These are phyloP conservation scores for Norana najaformis DNA, from an alignment of 2,888 invertebrate genomes.

Conservation along the genomic window DNA sequence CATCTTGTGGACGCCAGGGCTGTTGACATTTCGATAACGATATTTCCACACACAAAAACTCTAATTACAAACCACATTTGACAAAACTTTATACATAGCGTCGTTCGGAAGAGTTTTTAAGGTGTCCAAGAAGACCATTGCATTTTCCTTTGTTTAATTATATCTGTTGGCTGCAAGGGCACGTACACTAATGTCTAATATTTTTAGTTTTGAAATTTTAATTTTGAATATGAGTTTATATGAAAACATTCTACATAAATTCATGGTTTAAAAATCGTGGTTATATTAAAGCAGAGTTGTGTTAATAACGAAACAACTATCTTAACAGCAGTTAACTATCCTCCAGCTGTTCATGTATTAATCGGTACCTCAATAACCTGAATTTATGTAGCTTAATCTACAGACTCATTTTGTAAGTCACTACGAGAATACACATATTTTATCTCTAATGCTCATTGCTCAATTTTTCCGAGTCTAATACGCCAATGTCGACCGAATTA, in stretches of 20 bases:
- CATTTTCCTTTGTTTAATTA: too few relatives aligned
- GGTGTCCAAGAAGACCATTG: neutral
- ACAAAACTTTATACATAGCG: neutral
- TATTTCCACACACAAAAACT: too few relatives aligned
- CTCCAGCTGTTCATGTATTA: neutral
- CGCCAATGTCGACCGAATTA: neutral
- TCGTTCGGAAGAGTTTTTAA: neutral
- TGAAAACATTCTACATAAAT: neutral
- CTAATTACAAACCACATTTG: too few relatives aligned
- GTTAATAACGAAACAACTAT: neutral
- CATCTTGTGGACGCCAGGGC: too few relatives aligned
- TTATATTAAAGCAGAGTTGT: neutral
- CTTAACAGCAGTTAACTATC: too few relatives aligned
- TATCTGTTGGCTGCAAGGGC: too few relatives aligned
- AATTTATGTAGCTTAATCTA: neutral
- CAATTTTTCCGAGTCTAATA: neutral
- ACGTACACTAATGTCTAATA: neutral
- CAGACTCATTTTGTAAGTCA: too few relatives aligned
- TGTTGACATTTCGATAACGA: too few relatives aligned
- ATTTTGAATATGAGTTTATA: too few relatives aligned
- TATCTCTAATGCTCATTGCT: neutral
- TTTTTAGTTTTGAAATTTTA: too few relatives aligned
- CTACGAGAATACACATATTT: too few relatives aligned
- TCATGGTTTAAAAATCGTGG: neutral
- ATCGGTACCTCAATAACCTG: neutral